Percentiles rank a stretch among this genome's conserved stretches.
These are phyloP conservation scores for Paralvinella palmiformis DNA, from an alignment of 1,140 invertebrate genomes.

Conservation along the genomic window DNA sequence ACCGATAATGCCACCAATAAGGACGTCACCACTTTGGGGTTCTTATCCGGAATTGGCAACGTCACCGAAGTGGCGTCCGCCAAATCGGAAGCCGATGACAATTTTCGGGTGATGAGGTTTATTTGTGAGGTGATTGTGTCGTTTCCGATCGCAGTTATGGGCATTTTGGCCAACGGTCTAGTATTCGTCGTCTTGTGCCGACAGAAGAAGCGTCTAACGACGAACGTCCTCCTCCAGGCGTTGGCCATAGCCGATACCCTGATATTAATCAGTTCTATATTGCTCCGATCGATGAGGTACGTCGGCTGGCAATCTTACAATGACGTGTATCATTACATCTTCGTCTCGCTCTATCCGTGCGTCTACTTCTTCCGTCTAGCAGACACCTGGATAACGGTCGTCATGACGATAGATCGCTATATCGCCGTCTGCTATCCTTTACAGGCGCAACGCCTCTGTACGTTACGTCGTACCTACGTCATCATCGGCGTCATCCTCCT, in stretches of 20 bases:
- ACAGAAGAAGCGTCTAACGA: constrained; percentile 16
- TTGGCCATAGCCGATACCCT: constrained; percentile 15
- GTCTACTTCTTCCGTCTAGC: constrained; percentile 13
- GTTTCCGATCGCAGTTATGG: constrained; percentile 7
- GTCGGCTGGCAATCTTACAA: not conserved
- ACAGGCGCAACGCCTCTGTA: constrained; percentile 16
- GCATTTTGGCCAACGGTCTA: constrained; percentile 17
- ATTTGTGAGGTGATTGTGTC: constrained; percentile 18
- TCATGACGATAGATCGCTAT: constrained; percentile 17
- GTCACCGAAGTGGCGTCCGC: too few relatives aligned
- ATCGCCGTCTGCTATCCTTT: constrained; percentile 21
- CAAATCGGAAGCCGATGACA: too few relatives aligned
- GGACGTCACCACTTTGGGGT: too few relatives aligned
- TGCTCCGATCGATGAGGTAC: constrained; percentile 15
- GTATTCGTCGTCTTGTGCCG: constrained; percentile 17
- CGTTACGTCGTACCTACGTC: not conserved
- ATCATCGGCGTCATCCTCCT: constrained; percentile 4
- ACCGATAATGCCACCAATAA: too few relatives aligned
- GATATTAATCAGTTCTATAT: not conserved
- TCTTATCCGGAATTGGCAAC: too few relatives aligned
- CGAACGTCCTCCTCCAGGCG: constrained; percentile 13
- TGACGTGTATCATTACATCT: constrained; percentile 1
- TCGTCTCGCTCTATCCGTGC: constrained; percentile 12
- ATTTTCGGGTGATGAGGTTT: too few relatives aligned
- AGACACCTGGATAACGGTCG: constrained; percentile 16